phyloP scores from a whole-genome alignment of 2,113 vertebrate species.

The Mohoua ochrocephala region DNA sequence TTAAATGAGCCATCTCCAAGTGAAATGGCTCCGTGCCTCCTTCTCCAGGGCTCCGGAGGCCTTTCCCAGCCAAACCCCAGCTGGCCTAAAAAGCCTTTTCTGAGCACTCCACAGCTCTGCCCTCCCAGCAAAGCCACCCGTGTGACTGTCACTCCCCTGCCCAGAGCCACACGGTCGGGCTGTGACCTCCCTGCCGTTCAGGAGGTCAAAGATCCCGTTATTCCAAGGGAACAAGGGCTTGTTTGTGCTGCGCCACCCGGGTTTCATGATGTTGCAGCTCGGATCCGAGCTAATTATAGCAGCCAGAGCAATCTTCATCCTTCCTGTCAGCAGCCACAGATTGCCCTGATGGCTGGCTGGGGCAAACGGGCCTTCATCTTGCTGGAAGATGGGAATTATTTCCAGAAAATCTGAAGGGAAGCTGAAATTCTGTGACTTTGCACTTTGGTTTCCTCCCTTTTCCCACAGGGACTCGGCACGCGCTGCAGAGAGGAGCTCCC shows the following conservation, averaged over 20 bases:
- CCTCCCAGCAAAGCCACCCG: not conserved
- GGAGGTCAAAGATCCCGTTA: not conserved
- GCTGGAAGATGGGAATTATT: not conserved
- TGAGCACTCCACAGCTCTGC: fast-evolving
- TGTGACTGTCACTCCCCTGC: not conserved
- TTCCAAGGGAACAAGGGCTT: not conserved
- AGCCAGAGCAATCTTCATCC: not conserved
- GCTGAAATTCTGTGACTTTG: not conserved
- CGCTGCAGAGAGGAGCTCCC: not conserved
- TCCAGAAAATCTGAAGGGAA: not conserved
- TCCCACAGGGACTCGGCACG: not conserved
- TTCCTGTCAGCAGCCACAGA: not conserved
- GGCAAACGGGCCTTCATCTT: fast-evolving
- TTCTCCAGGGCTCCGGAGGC: not conserved
- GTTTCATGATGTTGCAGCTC: not conserved
- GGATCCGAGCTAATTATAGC: not conserved
- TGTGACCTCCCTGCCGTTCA: not conserved
- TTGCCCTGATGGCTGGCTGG: not conserved
- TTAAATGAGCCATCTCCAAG: not conserved
- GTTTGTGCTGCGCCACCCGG: not conserved
- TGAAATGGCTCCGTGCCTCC: not conserved
- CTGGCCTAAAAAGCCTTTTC: not conserved
- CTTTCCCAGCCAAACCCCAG: not conserved
- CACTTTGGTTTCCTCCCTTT: not conserved
- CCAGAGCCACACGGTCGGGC: not conserved